Percentiles rank a stretch among this genome's conserved stretches.
These are phyloP conservation scores for Anaspis maculata DNA, from an alignment of 2,888 invertebrate species.

Conservation along the genomic window DNA sequence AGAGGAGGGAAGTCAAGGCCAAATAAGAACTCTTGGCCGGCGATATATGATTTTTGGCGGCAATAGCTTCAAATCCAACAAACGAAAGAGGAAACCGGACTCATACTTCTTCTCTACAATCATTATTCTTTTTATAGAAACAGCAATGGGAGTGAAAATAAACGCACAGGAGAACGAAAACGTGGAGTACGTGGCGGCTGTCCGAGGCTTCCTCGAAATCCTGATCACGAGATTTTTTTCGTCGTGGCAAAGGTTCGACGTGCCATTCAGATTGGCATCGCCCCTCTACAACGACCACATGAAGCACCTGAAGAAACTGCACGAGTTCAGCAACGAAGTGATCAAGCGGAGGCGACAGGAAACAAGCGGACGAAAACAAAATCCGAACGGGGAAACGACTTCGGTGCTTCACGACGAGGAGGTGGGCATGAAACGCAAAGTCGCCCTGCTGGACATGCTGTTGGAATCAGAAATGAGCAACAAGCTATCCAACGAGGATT, in stretches of 20 bases:
- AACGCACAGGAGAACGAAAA: conserved; percentile 37
- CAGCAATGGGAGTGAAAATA: conserved; percentile 51
- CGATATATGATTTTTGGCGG: not conserved
- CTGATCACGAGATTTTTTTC: conserved; percentile 26
- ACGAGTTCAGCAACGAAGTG: conserved; percentile 49
- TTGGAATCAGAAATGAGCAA: conserved; percentile 42
- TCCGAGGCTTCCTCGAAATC: conserved; percentile 27
- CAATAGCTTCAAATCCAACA: conserved; percentile 3
- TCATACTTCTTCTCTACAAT: too few relatives aligned
- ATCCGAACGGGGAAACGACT: too few relatives aligned
- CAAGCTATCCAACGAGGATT: conserved; percentile 42
- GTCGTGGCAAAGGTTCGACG: conserved; percentile 21
- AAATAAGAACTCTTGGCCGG: too few relatives aligned
- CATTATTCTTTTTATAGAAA: conserved; percentile 40
- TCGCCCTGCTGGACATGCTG: conserved; percentile 32
- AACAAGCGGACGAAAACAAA: conserved; percentile 9
- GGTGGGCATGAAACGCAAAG: conserved; percentile 22
- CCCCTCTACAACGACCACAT: conserved; percentile 40
- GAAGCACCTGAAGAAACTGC: conserved; percentile 43
- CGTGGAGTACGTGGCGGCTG: conserved; percentile 43
- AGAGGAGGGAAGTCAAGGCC: too few relatives aligned
- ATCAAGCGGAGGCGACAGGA: conserved; percentile 44
- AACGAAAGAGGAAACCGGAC: too few relatives aligned
- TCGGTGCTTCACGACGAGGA: too few relatives aligned
- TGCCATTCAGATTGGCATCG: conserved; percentile 23